Evolutionary conservation across 2,797 vertebrate species (phyloP), one percentile per base, ranked within the genome.

Genomic region (Vireo griseus): DNA sequence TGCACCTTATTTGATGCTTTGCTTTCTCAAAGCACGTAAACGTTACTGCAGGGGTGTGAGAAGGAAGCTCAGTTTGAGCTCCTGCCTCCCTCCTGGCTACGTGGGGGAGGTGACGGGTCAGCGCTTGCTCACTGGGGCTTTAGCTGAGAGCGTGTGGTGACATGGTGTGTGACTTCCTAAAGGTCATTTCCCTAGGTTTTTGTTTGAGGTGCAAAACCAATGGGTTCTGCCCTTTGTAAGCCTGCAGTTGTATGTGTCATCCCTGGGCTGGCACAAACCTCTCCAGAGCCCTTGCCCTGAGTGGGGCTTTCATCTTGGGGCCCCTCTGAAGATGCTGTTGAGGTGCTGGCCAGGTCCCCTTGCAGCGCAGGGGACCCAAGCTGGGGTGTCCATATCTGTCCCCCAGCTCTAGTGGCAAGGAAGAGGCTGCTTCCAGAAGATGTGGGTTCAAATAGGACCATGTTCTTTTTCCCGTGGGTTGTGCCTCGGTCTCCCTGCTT

Each of bases 51-150:
- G 45, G 35, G 54, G 25, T 69, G 19, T 4, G 3, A 31, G 44
- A 10, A 59, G 82, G 44, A 10, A 59, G 82, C 84, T 77, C 24
- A 1, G 3, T n/a, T 7, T 20, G 40, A 52, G 51, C 25, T 39
- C 12, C 22, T 45, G 1, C 35, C 24, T 65, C 2, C 1, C 45
- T 69, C 31, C 37, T 5, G 16, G 35, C 33, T 58, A 1, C 0
- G 0, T 0, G 0, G 24, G 22, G 10, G 33, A 75, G 33, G 22
- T 0, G 1, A 31, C 0, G 5, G 28, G 12, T 35, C 50, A 29
- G 17, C 0, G 3, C 61, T 48, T 59, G 33, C 51, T 40, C 20
- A 25, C 59, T 68, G 55, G 67, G 21, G 20, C 48, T 87, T 20
- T 19, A 28, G 63, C 42, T 50, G 68, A 3, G 6, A 16, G 22